Conservation (phyloP, 2,113 vertebrate genomes). For the Sitta europaea region DNA sequence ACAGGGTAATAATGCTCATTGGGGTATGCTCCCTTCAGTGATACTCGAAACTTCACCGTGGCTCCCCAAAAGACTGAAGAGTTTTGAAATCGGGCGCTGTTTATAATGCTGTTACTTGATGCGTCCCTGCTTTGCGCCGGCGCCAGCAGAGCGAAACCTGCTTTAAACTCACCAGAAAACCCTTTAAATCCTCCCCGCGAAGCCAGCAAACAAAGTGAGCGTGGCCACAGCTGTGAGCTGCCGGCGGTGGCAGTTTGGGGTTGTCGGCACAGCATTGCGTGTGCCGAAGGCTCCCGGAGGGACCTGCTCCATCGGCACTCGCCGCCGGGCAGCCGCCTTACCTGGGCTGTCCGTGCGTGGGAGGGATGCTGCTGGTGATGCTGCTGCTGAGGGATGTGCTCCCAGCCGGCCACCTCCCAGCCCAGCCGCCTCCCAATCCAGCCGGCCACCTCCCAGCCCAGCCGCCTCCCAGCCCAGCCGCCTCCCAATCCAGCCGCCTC, state of each 20-base stretch:
- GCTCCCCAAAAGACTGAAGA: neutral
- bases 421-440: too few species aligned
- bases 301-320: neutral
- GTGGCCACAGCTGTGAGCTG: neutral
- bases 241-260: neutral
- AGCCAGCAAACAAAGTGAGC: neutral
- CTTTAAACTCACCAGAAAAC: neutral
- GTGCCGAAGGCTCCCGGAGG: neutral
- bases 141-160: neutral
- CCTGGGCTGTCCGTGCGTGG: neutral
- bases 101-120: neutral
- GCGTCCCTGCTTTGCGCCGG: neutral
- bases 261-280: fast-evolving
- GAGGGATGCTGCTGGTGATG: fast-evolving
- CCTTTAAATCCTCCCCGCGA: neutral
- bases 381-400: fast-evolving
- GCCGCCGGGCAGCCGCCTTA: constrained; percentile 11
- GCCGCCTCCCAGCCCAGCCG: fast-evolving
- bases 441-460: fast-evolving
- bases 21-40: neutral
- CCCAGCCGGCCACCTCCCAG: too few species aligned
- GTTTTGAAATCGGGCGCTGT: neutral
- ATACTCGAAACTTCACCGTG: neutral
- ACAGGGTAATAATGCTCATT: neutral
- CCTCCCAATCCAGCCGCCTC: neutral